phyloP scores from a whole-genome alignment of 1,140 invertebrate species.

The Cherax destructor region DNA sequence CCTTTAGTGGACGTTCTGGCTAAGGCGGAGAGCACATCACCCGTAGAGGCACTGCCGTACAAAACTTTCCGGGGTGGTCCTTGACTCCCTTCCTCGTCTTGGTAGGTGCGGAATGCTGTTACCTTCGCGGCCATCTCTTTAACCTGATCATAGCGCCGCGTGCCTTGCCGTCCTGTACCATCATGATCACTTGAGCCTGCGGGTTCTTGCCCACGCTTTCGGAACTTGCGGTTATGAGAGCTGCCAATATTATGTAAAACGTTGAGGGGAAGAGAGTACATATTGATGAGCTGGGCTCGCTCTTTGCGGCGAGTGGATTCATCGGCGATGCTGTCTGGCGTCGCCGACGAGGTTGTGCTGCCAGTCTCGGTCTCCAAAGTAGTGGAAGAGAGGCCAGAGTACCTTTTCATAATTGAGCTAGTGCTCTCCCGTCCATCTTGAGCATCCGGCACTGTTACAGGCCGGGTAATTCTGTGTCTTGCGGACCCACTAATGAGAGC shows the following conservation, averaged over 20 bases:
- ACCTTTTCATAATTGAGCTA: slow-evolving; percentile 54
- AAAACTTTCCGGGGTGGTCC: slow-evolving; percentile 71
- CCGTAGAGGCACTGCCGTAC: slow-evolving; percentile 70
- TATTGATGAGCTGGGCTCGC: slow-evolving; percentile 68
- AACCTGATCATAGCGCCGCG: slow-evolving; percentile 67
- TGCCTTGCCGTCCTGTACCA: slow-evolving; percentile 20
- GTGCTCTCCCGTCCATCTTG: slow-evolving; percentile 51
- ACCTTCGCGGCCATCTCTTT: slow-evolving; percentile 70
- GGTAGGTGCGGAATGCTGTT: slow-evolving; percentile 51
- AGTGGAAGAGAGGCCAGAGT: slow-evolving; percentile 47
- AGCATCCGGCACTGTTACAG: slow-evolving; percentile 60
- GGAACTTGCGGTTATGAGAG: slow-evolving; percentile 62
- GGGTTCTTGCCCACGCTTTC: slow-evolving; percentile 61
- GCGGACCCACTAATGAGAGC: slow-evolving; percentile 32
- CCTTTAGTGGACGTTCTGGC: slow-evolving; percentile 38
- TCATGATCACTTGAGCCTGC: slow-evolving; percentile 21
- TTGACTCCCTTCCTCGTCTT: slow-evolving; percentile 68
- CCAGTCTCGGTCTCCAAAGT: slow-evolving; percentile 46
- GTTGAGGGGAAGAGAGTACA: slow-evolving; percentile 70
- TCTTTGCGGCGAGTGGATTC: slow-evolving; percentile 66
- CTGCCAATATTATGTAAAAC: slow-evolving; percentile 65
- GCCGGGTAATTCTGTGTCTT: slow-evolving; percentile 24
- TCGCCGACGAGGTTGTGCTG: slow-evolving; percentile 57
- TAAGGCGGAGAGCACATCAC: slow-evolving; percentile 64
- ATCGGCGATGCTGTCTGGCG: slow-evolving; percentile 62